These are phyloP conservation scores for Glyphotaelius pellucidus DNA, from an alignment of 2,888 invertebrate genomes.

Conservation along the genomic window DNA sequence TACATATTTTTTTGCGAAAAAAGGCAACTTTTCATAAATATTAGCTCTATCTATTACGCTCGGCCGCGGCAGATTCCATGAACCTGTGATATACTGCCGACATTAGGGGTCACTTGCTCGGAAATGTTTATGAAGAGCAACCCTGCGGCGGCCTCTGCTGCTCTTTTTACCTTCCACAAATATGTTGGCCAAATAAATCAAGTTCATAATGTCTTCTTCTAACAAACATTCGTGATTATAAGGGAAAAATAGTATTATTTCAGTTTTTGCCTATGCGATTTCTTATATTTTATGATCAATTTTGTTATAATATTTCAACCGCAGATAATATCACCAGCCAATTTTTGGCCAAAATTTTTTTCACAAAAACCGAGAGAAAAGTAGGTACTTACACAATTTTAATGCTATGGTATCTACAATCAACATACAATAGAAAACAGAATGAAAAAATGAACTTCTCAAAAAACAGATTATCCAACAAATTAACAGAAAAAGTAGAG, in stretches of 20 bases:
- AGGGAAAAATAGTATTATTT: neutral
- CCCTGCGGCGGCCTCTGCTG: neutral
- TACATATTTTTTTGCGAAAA: slow-evolving; percentile 63
- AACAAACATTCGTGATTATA: neutral
- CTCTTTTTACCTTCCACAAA: slow-evolving; percentile 36
- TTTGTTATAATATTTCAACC: neutral
- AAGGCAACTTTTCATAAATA: slow-evolving; percentile 65
- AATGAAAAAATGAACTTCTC: neutral
- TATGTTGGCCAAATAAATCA: slow-evolving; percentile 43
- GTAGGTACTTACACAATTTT: neutral
- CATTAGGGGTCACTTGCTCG: slow-evolving; percentile 63
- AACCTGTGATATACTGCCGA: slow-evolving; percentile 64
- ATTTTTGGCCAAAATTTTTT: neutral
- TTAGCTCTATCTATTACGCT: slow-evolving; percentile 62
- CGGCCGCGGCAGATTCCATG: slow-evolving; percentile 54
- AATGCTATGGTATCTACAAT: neutral
- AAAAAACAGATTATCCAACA: neutral
- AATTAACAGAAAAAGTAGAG: neutral
- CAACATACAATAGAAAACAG: no score
- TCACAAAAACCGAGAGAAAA: neutral
- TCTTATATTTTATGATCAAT: neutral
- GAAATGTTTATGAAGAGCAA: slow-evolving; percentile 57
- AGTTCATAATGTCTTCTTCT: slow-evolving; percentile 10
- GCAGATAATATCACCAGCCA: neutral
- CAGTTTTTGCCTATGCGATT: neutral